Conservation (phyloP, 2,797 vertebrate genomes). For the Petrocephalus schoutedeni region DNA sequence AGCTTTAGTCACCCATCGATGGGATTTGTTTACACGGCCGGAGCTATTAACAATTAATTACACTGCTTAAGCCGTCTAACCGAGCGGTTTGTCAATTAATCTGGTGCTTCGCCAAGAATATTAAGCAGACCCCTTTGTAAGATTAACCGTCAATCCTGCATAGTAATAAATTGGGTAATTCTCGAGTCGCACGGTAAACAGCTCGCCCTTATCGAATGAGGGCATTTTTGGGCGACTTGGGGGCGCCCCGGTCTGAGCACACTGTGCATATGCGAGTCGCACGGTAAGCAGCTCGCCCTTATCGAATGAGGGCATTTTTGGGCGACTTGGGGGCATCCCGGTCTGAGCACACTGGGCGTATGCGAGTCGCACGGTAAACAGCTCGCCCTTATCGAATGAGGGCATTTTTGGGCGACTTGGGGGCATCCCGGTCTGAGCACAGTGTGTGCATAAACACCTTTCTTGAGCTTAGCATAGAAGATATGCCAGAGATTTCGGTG, state of each 20-base stretch:
- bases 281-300: constrained; percentile 56
- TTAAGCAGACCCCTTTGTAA: constrained; percentile 49
- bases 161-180: constrained; percentile 49
- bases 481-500: not conserved
- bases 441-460: constrained; percentile 24
- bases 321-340: not conserved
- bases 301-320: constrained; percentile 36
- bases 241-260: not conserved
- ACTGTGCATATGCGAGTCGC: constrained; percentile 31
- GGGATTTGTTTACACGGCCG: constrained; percentile 35
- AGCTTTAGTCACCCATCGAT: constrained; percentile 23
- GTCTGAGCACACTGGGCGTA: not conserved
- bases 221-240: constrained; percentile 18
- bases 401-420: constrained; percentile 19
- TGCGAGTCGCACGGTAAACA: constrained; percentile 49
- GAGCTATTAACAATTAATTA: constrained; percentile 46
- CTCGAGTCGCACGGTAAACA: constrained; percentile 52
- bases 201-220: constrained; percentile 48
- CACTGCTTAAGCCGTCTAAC: constrained; percentile 43
- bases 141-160: constrained; percentile 55
- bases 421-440: too few relatives aligned
- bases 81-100: constrained; percentile 54
- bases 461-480: not conserved
- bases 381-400: constrained; percentile 48
- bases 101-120: constrained; percentile 47